A percentile compares a stretch with the other conserved stretches of the same genome.
phyloP scores from a whole-genome alignment of 2,797 vertebrate species.

The Tragelaphus oryx region DNA sequence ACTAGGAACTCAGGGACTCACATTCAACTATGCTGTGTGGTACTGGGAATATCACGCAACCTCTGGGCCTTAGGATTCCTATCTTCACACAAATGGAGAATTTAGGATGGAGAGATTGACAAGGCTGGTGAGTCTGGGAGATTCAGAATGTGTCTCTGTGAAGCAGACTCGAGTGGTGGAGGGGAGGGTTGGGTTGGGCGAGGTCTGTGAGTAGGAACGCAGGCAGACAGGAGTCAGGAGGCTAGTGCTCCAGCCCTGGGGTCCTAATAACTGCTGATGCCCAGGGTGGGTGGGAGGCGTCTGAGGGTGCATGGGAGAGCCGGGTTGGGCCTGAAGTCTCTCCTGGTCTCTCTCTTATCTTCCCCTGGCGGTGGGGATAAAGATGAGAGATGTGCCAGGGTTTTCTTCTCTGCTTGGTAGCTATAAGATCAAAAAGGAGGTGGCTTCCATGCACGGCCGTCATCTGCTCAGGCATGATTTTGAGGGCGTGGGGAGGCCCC shows the following conservation, averaged over 20 bases:
- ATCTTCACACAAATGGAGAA: not conserved
- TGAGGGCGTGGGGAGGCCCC: not conserved
- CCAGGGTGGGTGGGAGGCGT: not conserved
- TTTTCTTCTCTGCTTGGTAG: not conserved
- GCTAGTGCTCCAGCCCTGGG: not conserved
- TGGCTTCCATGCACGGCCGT: fast-evolving
- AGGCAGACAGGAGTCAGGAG: not conserved
- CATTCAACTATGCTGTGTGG: not conserved
- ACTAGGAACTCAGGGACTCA: not conserved
- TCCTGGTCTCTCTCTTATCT: not conserved
- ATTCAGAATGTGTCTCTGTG: not conserved
- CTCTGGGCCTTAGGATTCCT: not conserved
- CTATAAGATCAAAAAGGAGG: not conserved
- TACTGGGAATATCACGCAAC: not conserved
- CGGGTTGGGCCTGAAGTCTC: not conserved
- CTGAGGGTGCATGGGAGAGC: not conserved
- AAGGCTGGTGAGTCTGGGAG: not conserved
- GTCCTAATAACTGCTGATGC: not conserved
- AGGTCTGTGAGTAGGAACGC: fast-evolving
- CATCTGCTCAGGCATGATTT: not conserved
- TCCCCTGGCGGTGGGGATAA: not conserved
- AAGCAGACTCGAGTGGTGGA: fast-evolving
- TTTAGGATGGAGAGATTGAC: not conserved
- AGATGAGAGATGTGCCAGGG: not conserved
- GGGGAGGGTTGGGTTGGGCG: not conserved